phyloP scores from a whole-genome alignment of 2,113 vertebrate genomes.

The Noturus placidus region DNA sequence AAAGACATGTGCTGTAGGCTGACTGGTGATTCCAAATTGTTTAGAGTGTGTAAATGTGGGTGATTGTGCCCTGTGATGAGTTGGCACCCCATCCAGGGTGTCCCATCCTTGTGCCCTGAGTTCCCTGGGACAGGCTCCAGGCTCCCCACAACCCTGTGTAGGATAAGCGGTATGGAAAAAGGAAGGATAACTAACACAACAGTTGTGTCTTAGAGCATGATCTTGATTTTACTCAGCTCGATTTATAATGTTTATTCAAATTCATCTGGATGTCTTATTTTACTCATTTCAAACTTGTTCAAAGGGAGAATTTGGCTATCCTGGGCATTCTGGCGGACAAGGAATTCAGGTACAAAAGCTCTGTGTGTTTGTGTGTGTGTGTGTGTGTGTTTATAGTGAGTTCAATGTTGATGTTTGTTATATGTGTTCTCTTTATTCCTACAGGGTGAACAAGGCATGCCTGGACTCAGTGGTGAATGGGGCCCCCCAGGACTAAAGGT shows the following conservation, averaged over 20 bases:
- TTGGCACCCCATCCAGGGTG: too few species aligned
- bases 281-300: background rate
- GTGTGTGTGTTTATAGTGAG: background rate
- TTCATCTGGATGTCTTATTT: background rate
- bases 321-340: background rate
- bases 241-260: background rate
- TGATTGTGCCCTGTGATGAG: too few species aligned
- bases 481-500: slow-evolving; percentile 45
- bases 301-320: slow-evolving; percentile 21
- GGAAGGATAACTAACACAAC: too few species aligned
- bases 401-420: background rate
- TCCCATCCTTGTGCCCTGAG: too few species aligned
- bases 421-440: background rate
- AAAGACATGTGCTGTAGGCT: too few species aligned
- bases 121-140: too few species aligned
- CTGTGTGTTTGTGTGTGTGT: background rate
- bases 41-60: too few species aligned
- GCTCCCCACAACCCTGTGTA: too few species aligned
- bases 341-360: slow-evolving; percentile 41
- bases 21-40: too few species aligned
- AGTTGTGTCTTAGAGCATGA: background rate
- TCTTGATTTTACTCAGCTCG: background rate
- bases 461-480: slow-evolving; percentile 39
- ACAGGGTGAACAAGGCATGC: slow-evolving; percentile 33
- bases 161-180: too few species aligned